Evolutionary conservation across 2,797 vertebrate genomes (phyloP).

Genomic region (Psittacula derbiana): DNA sequence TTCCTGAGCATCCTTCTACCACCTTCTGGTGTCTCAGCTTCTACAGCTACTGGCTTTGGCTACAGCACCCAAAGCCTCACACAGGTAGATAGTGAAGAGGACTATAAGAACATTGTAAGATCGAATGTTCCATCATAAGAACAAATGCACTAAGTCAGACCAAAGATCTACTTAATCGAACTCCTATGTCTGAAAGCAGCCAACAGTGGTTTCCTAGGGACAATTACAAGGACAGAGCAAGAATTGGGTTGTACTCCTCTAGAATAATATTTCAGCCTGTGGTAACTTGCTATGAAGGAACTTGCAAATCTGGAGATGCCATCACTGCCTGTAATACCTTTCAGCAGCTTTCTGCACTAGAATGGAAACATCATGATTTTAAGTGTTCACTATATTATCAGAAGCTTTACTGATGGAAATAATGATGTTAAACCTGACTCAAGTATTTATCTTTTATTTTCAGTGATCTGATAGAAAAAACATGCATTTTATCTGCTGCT

Average conservation of each 20-base stretch:
- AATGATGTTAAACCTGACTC: not conserved
- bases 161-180: not conserved
- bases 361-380: not conserved
- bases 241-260: not conserved
- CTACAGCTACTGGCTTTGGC: not conserved
- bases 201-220: not conserved
- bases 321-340: not conserved
- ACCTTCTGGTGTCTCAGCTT: not conserved
- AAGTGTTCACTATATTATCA: not conserved
- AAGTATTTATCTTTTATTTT: not conserved
- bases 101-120: not conserved
- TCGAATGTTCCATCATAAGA: not conserved
- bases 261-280: not conserved
- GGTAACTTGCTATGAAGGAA: not conserved
- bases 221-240: not conserved
- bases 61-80: not conserved
- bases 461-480: not conserved
- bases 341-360: not conserved
- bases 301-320: not conserved
- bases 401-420: not conserved
- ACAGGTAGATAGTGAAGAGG: not conserved
- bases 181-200: not conserved
- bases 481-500: not conserved
- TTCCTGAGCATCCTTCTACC: not conserved
- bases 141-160: not conserved